Conservation (phyloP, 1,140 invertebrate species). For the Eulimnadia texana region DNA sequence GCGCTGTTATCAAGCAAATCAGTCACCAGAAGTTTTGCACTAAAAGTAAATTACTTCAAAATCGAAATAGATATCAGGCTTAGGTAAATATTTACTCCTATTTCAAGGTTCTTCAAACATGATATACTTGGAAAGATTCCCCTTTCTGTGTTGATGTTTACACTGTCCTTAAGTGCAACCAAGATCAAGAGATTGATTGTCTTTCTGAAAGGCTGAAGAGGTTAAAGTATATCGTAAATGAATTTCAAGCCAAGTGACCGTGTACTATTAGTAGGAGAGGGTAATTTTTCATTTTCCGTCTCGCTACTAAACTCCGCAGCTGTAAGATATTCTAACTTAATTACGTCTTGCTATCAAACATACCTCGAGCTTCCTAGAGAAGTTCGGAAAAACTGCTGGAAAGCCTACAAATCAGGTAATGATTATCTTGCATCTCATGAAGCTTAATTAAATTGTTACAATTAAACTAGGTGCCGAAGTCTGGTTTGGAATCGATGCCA, state of each 20-base stretch:
- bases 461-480: constrained; percentile 31
- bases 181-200: too few species aligned
- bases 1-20: too few species aligned
- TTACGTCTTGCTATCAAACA: constrained; percentile 7
- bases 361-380: not conserved
- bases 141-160: too few species aligned
- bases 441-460: not conserved
- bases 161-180: too few species aligned
- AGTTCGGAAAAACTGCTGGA: not conserved
- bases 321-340: not conserved
- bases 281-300: constrained; percentile 41
- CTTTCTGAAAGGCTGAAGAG: too few species aligned
- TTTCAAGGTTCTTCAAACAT: too few species aligned
- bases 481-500: constrained; percentile 37
- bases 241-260: not conserved
- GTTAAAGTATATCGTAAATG: too few species aligned
- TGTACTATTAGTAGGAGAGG: constrained; percentile 37
- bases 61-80: too few species aligned
- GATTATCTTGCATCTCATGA: not conserved
- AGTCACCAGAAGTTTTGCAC: too few species aligned
- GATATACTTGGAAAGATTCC: too few species aligned
- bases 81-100: too few species aligned
- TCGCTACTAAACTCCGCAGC: constrained; percentile 26
- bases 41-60: too few species aligned
- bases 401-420: constrained; percentile 1